phyloP scores from a whole-genome alignment of 2,113 vertebrate genomes.

The Pollimyrus isidori region DNA sequence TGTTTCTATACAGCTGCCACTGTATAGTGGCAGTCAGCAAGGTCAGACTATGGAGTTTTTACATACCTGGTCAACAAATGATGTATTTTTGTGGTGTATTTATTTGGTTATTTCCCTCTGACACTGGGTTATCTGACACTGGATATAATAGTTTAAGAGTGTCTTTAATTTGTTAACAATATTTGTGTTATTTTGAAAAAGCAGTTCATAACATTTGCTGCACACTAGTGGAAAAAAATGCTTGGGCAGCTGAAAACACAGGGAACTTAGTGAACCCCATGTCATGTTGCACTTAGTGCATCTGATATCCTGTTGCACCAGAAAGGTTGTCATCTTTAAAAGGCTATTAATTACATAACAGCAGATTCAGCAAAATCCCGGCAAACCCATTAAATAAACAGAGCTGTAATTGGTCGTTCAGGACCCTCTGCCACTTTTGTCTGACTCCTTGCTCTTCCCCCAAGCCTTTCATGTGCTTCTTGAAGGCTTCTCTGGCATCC shows the following conservation, averaged over 20 bases:
- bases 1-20: neutral
- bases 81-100: neutral
- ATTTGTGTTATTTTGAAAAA: neutral
- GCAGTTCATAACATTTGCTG: neutral
- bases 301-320: neutral
- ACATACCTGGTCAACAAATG: neutral
- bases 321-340: conserved; percentile 29
- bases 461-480: neutral
- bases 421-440: neutral
- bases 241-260: neutral
- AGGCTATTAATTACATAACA: conserved; percentile 12
- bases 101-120: neutral
- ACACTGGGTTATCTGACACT: neutral
- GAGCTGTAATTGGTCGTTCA: neutral
- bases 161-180: neutral
- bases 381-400: conserved; percentile 15
- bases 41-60: neutral
- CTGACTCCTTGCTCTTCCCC: conserved; percentile 2
- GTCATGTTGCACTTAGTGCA: neutral
- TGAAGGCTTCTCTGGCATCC: conserved; percentile 16
- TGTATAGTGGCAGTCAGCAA: neutral
- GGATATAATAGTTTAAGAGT: neutral
- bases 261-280: neutral
- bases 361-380: neutral
- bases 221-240: neutral